These are phyloP conservation scores for Chrysopilus asiliformis DNA, from an alignment of 2,888 invertebrate genomes.

Conservation along the genomic window DNA sequence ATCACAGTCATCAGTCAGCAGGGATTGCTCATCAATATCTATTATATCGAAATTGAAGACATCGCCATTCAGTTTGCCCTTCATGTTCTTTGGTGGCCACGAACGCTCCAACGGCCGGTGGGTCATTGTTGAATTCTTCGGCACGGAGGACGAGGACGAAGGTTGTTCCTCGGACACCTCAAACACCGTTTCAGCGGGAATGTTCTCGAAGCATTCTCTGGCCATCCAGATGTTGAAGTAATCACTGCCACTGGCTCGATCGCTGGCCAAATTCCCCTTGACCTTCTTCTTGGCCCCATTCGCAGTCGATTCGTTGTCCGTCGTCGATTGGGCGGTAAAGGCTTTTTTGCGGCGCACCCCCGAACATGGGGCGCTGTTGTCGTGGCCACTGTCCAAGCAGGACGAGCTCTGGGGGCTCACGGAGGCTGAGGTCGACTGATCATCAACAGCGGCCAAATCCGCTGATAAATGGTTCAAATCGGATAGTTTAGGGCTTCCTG, in stretches of 20 bases:
- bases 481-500: too few species aligned
- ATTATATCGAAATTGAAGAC: constrained; percentile 73
- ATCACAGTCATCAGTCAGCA: constrained; percentile 18
- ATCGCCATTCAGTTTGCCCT: constrained; percentile 53
- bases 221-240: constrained; percentile 33
- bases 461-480: too few species aligned
- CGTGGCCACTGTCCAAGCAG: too few species aligned
- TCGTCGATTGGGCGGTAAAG: constrained; percentile 1
- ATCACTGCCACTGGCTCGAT: constrained; percentile 18
- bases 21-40: constrained; percentile 61
- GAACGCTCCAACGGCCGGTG: constrained; percentile 68
- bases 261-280: constrained; percentile 38
- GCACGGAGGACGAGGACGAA: constrained; percentile 22
- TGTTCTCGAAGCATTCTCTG: constrained; percentile 32
- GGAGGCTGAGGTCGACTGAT: too few species aligned
- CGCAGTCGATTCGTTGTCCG: not conserved
- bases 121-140: constrained; percentile 15
- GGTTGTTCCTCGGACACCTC: constrained; percentile 20
- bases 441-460: too few species aligned
- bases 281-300: constrained; percentile 52
- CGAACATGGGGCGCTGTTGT: constrained; percentile 8
- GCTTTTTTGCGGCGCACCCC: constrained; percentile 13
- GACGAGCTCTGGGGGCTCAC: too few species aligned
- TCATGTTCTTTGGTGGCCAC: constrained; percentile 53
- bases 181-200: constrained; percentile 31